phyloP scores from a whole-genome alignment of 2,888 invertebrate species.

The Glaucopsyche alexis region DNA sequence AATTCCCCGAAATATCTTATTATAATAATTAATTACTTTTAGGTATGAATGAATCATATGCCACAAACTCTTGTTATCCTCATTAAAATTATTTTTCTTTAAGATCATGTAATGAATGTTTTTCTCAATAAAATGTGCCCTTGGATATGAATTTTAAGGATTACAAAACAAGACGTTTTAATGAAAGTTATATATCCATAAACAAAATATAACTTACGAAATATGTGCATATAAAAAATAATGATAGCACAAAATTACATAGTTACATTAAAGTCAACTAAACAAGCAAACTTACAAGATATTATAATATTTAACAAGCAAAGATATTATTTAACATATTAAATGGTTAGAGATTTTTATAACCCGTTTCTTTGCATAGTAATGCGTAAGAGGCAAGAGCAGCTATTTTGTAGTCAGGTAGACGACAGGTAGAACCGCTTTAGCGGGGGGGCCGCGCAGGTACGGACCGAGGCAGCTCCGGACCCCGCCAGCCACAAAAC shows the following conservation, averaged over 20 bases:
- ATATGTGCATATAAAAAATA: background rate
- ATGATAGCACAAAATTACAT: background rate
- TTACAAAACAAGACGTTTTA: no score
- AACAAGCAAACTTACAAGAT: background rate
- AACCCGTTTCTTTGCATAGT: constrained; percentile 25
- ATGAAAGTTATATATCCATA: no score
- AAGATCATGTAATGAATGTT: no score
- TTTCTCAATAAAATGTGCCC: no score
- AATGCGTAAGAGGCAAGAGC: constrained; percentile 23
- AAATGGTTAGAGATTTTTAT: constrained; percentile 11
- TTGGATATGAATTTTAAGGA: no score
- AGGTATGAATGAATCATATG: background rate
- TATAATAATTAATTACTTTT: background rate
- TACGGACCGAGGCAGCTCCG: background rate
- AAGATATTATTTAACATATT: constrained; percentile 1
- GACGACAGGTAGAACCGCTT: constrained; percentile 16
- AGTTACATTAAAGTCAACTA: background rate
- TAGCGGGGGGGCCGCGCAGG: constrained; percentile 12
- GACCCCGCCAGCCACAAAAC: constrained; percentile 21
- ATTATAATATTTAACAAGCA: background rate
- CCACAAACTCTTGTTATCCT: background rate
- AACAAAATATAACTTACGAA: no score
- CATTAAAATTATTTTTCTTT: background rate
- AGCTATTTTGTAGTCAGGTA: constrained; percentile 27
- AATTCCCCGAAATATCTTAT: background rate